Percentiles rank a stretch among this genome's conserved stretches.
Evolutionary conservation across 2,797 vertebrate genomes (phyloP).

Genomic region (Carapus acus): DNA sequence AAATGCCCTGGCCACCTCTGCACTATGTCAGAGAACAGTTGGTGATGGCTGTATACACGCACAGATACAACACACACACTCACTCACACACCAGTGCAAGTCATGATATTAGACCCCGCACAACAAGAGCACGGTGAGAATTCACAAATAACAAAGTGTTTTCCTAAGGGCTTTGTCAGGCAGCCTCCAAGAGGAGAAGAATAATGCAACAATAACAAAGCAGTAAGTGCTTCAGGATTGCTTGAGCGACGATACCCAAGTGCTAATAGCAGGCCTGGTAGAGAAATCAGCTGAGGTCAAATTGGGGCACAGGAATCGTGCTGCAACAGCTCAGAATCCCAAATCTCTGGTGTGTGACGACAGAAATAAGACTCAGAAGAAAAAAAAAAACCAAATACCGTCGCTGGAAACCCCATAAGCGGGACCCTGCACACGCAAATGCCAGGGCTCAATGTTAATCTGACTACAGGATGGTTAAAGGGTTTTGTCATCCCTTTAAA

Average conservation of each 20-base stretch:
- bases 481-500: slow-evolving; percentile 61
- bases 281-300: slow-evolving; percentile 12
- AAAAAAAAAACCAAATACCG: not conserved
- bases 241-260: slow-evolving; percentile 16
- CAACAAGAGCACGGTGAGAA: not conserved
- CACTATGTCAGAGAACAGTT: slow-evolving; percentile 44
- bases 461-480: slow-evolving; percentile 45
- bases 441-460: slow-evolving; percentile 45
- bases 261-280: slow-evolving; percentile 9
- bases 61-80: slow-evolving; percentile 1
- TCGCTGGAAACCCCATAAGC: slow-evolving; percentile 2
- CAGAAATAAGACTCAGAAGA: not conserved
- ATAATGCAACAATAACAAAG: slow-evolving; percentile 9
- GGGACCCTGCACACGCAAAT: slow-evolving; percentile 14
- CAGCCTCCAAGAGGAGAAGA: slow-evolving; percentile 1
- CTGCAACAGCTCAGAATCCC: slow-evolving; percentile 3
- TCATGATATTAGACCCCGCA: not conserved
- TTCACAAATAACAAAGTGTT: slow-evolving; percentile 12
- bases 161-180: slow-evolving; percentile 15
- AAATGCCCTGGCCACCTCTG: slow-evolving; percentile 36
- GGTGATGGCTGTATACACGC: slow-evolving; percentile 20
- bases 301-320: slow-evolving; percentile 4
- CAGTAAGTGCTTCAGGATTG: slow-evolving; percentile 9
- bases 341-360: not conserved
- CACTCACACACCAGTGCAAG: slow-evolving; percentile 17